These are phyloP conservation scores for Ennomos fuscantarius DNA, from an alignment of 2,888 invertebrate genomes.

Conservation along the genomic window DNA sequence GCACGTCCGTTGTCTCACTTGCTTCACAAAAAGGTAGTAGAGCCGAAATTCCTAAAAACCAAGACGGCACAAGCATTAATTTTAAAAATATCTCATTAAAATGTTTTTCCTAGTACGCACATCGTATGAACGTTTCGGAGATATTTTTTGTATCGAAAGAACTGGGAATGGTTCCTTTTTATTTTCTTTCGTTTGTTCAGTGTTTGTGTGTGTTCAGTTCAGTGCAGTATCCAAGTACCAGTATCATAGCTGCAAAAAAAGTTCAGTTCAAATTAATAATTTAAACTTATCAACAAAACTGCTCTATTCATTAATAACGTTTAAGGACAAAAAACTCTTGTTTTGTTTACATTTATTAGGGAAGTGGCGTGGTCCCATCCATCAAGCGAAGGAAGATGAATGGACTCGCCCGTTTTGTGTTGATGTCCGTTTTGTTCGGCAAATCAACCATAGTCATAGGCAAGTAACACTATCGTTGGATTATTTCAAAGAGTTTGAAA, in stretches of 20 bases:
- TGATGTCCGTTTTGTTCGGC: conserved; percentile 54
- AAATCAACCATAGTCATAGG: conserved; percentile 26
- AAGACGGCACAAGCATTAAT: conserved; percentile 64
- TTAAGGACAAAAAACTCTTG: conserved; percentile 66
- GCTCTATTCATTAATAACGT: conserved; percentile 72
- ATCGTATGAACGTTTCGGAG: conserved; percentile 55
- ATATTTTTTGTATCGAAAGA: conserved; percentile 47
- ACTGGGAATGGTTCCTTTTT: no score
- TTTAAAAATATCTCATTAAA: conserved; percentile 74
- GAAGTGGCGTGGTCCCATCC: conserved; percentile 75
- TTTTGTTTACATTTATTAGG: conserved; percentile 84
- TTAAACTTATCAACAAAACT: conserved; percentile 73
- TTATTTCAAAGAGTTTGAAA: no score
- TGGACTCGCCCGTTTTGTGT: conserved; percentile 58
- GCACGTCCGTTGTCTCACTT: conserved; percentile 63
- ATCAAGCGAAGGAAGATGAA: conserved; percentile 76
- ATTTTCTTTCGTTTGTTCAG: no score
- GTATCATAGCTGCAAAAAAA: no score
- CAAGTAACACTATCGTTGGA: neutral
- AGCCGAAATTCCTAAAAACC: conserved; percentile 54
- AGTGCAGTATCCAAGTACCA: no score
- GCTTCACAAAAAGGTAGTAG: conserved; percentile 41
- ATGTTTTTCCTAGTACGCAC: conserved; percentile 70
- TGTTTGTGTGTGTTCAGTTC: no score
- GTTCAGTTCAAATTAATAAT: conserved; percentile 58